These are phyloP conservation scores for Tylochromis polylepis DNA, from an alignment of 2,113 vertebrate genomes.

Conservation along the genomic window DNA sequence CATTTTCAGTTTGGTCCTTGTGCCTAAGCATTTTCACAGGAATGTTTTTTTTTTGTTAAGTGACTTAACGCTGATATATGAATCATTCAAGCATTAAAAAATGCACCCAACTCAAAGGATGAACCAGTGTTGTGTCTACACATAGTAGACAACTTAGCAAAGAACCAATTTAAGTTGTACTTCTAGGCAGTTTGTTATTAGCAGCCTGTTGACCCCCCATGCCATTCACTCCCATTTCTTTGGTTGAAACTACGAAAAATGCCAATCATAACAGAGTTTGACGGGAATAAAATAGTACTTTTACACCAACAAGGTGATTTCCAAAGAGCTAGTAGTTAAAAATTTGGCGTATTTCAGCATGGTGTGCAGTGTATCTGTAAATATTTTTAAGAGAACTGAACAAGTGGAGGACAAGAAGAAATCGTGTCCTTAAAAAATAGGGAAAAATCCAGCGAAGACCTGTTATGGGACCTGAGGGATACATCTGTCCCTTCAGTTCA, in stretches of 20 bases:
- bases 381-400: neutral
- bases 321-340: too few species aligned
- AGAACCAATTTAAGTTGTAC: neutral
- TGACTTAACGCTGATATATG: neutral
- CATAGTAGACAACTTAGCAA: neutral
- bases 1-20: neutral
- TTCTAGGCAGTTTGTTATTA: neutral
- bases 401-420: neutral
- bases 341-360: neutral
- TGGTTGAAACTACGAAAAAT: neutral
- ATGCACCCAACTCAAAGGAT: neutral
- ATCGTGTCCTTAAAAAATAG: neutral
- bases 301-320: too few species aligned
- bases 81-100: neutral
- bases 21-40: too few species aligned
- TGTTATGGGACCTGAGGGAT: accelerated
- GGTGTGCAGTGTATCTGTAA: neutral
- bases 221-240: neutral
- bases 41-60: neutral
- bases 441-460: neutral
- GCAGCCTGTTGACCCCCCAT: neutral
- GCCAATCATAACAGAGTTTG: neutral
- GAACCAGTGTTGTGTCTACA: neutral
- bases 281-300: neutral
- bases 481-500: neutral